Percentiles rank a stretch among this genome's conserved stretches.
Evolutionary conservation across 2,888 invertebrate genomes (phyloP).

Genomic region (Marronus borbonicus): DNA sequence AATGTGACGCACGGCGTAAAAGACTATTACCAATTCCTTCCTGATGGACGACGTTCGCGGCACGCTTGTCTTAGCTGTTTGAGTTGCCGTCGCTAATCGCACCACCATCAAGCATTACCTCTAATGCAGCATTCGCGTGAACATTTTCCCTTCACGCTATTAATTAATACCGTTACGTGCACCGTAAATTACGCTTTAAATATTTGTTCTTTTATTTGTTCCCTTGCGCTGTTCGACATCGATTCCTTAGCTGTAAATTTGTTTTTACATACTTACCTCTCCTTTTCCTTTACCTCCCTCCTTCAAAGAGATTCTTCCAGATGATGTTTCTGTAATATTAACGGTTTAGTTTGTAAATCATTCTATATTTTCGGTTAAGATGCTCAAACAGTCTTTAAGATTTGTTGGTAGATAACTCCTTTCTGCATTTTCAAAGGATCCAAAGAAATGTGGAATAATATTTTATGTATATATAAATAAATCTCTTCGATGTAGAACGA

Average conservation of each 20-base stretch:
- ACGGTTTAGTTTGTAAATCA: no score
- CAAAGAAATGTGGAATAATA: no score
- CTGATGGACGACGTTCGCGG: slow-evolving; percentile 49
- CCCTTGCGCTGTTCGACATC: slow-evolving; percentile 23
- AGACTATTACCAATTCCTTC: slow-evolving; percentile 62
- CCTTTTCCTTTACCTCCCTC: not conserved
- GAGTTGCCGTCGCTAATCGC: slow-evolving; percentile 57
- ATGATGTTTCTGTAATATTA: not conserved
- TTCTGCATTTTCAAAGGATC: no score
- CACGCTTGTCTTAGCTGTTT: slow-evolving; percentile 48
- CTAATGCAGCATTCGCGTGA: slow-evolving; percentile 62
- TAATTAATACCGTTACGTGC: slow-evolving; percentile 61
- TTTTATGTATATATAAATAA: no score
- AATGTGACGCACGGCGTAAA: slow-evolving; percentile 60
- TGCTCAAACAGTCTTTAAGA: no score
- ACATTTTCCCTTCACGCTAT: slow-evolving; percentile 58
- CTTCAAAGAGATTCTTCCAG: not conserved
- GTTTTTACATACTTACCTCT: not conserved
- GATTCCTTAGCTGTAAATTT: slow-evolving; percentile 31
- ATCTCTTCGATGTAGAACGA: no score
- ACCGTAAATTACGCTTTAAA: slow-evolving; percentile 61
- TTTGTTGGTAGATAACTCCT: no score
- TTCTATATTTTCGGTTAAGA: not conserved
- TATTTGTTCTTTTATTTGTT: slow-evolving; percentile 58
- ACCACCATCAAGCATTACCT: slow-evolving; percentile 61